Evolutionary conservation across 2,888 invertebrate genomes (phyloP), one percentile per base, ranked within the genome.

Genomic region (Sussaba pulchella): DNA sequence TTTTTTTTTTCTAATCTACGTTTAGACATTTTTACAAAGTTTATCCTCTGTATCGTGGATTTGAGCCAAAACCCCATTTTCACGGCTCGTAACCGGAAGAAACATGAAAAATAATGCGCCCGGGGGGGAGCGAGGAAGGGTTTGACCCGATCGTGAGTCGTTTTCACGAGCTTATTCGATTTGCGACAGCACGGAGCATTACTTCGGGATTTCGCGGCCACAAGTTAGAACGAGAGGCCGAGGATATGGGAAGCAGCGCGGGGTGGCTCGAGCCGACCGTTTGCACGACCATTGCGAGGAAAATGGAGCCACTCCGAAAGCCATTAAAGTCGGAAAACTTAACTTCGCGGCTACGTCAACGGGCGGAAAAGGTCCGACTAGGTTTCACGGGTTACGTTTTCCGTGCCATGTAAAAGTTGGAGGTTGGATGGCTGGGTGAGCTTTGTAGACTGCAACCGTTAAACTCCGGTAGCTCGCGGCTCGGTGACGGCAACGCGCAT

Each of bases 281-380:
- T 71, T 71, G 41, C 45, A 52, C 59, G 41, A 59, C 41, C 41
- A 54, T 69, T 74, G 74, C 75, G 52, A 72, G 52, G 64, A 74
- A 70, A 79, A 81, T 76, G 67, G 66, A 70, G 78, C 73, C 70
- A 77, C 81, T 84, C 54, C 36, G 74, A 81, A 83, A 83, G 73
- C 81, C 81, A 82, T 83, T 82, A 81, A 78, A 74, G 78, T 82
- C 81, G 71, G 69, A 77, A 82, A 82, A 81, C 74, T 81, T 76
- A 78, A 74, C 66, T 79, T 74, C 47, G 64, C 72, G 19, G 76
- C 47, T 81, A 74, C 76, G 69, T 77, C 67, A 81, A 82, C 64
- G 82, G 54, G 61, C 26, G n/a, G 39, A 24, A 36, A 36, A 14
- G 26, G 8, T 66, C 24, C 17, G 31, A 17, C 59, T 69, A 21